Evolutionary conservation across 2,113 vertebrate species (phyloP), one percentile per base, ranked within the genome.

Genomic region (Amphiprion percula): DNA sequence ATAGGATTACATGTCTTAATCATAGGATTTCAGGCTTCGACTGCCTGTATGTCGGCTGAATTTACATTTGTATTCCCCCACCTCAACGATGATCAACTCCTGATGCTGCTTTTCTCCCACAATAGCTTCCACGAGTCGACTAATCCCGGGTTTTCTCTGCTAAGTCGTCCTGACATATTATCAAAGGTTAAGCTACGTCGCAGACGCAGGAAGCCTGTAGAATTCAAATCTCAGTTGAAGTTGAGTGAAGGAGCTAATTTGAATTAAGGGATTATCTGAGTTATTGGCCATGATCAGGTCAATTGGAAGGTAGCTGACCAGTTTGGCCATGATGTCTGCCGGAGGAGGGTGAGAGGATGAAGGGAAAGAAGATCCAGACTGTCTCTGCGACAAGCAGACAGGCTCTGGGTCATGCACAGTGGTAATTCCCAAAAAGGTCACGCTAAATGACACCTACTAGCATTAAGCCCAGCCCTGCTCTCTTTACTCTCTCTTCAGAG

Each of bases 361-460:
- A 14, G 50, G 55, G 19, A 73, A 28, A 60, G 77, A 56, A 68
- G 47, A 39, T 21, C 54, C 26, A 58, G 59, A 63, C 77, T 49
- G 77, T 87, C 73, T 82, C 79, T 17, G 67, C 84, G 77, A 86
- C 78, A 66, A 44, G 77, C 64, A 14, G 74, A 78, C 71, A 71
- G 46, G 77, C 74, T 78, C 70, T 47, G 82, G 89, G 85, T 88
- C 82, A 84, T 61, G 47, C 63, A 59, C 64, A 52, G 77, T 74
- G 70, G 70, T 87, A 88, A 88, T 88, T 87, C 84, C 79, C 78
- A 41, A 21, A 90, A 88, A 90, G 90, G 87, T 87, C 87, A 78
- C 66, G 68, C 60, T 82, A 68, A 83, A 82, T 84, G 86, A 85
- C 78, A 85, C 77, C 67, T 65, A 67, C 23, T 74, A 75, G 79